phyloP scores from a whole-genome alignment of 1,140 invertebrate species.

The Bombus terrestris region DNA sequence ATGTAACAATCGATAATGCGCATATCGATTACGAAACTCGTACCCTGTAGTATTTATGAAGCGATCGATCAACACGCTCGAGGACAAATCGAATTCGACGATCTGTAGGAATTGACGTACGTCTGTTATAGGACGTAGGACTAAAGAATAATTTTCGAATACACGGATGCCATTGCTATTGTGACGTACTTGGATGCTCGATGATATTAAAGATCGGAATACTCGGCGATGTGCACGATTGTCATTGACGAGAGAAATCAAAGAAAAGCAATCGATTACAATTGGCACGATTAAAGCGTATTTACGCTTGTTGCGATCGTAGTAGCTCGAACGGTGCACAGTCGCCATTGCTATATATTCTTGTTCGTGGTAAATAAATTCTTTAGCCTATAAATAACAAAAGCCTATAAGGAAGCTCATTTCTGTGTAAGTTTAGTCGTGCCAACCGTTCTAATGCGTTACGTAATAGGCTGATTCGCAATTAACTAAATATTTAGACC shows the following conservation, averaged over 20 bases:
- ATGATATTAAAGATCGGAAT: neutral
- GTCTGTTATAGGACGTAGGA: neutral
- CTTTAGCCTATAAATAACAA: constrained; percentile 53
- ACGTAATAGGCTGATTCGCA: constrained; percentile 7
- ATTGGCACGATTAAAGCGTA: constrained; percentile 42
- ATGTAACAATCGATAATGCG: constrained; percentile 1
- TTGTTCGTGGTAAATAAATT: constrained; percentile 39
- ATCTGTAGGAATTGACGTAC: neutral
- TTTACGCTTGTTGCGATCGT: constrained; percentile 19
- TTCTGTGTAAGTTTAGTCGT: constrained; percentile 30
- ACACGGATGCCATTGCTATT: constrained; percentile 1
- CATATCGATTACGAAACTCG: constrained; percentile 4
- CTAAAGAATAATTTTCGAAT: constrained; percentile 4
- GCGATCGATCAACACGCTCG: neutral
- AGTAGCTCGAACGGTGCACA: neutral
- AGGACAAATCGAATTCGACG: constrained; percentile 2
- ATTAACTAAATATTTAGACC: neutral
- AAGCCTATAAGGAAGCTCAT: constrained; percentile 52
- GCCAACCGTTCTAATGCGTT: constrained; percentile 36
- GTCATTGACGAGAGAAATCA: neutral
- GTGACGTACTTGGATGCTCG: neutral
- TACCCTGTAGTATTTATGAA: neutral
- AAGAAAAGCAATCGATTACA: constrained; percentile 28
- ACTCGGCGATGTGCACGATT: neutral
- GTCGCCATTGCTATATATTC: neutral